Base-by-base conservation (phyloP, 2,888 invertebrate genomes). In the Acleris emargana region DNA sequence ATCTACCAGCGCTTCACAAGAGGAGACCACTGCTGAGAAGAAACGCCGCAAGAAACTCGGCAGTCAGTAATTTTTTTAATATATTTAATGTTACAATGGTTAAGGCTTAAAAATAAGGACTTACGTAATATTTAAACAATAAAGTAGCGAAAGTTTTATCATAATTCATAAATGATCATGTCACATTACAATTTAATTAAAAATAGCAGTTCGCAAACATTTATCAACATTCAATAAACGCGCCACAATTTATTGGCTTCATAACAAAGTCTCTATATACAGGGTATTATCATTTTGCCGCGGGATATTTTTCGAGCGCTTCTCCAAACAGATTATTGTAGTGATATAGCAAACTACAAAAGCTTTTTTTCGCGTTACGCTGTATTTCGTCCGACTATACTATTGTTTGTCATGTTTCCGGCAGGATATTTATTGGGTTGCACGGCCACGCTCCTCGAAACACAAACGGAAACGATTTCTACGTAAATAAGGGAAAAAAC, bases 351-450 rank as follows among this genome's bases (percentile, higher is more conserved):
- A 32, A 60, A 57, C 61, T 52, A 66, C 59, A 66, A 60, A 53
- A 66, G 66, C 61, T 51, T 66, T 66, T 77, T 76, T 73, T 71
- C 73, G 74, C 71, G 76, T 74, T 75, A 75, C 73, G 73, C 70
- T 74, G 76, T 80, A 81, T 84, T 84, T 84, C 80, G 79, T 77
- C 74, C 76, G 71, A 80, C 80, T 77, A 78, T 78, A 80, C 83
- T 81, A 85, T 86, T 84, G 86, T 84, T 84, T 82, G 84, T 82
- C 83, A 84, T 81, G 82, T 81, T 84, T 86, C 86, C 85, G 85
- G 80, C 71, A 73, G 76, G 74, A 79, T 77, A 84, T 86, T 86
- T 85, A 86, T 82, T 76, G 79, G 77, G 67, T 69, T 76, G 77
- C 80, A 77, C 73, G 73, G 75, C 76, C 74, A 79, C 79, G 82